phyloP scores from a whole-genome alignment of 2,797 vertebrate genomes.

The Mastacembelus armatus region DNA sequence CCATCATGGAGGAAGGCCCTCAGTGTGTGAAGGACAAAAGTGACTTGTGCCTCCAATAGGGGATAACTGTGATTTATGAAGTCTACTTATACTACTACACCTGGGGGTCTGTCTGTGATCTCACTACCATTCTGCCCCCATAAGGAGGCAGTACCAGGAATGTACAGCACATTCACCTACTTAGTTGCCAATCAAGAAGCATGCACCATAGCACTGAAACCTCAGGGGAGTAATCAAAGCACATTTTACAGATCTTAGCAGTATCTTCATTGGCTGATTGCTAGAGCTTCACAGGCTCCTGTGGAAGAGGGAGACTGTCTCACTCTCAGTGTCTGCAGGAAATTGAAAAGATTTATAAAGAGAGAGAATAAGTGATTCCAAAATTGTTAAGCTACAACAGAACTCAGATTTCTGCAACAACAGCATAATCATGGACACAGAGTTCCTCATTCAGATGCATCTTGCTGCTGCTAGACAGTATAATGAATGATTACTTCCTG shows the following conservation, averaged over 20 bases:
- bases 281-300: constrained; percentile 26
- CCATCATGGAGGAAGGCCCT: constrained; percentile 69
- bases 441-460: constrained; percentile 2
- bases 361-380: constrained; percentile 24
- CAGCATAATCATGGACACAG: constrained; percentile 3
- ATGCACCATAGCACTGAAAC: constrained; percentile 8
- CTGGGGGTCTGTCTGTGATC: constrained; percentile 57
- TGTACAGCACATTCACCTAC: constrained; percentile 27
- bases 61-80: constrained; percentile 83
- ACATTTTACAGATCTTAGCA: constrained; percentile 42
- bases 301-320: constrained; percentile 37
- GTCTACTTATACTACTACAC: constrained; percentile 66
- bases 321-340: constrained; percentile 23
- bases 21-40: constrained; percentile 82
- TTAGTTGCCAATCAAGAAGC: constrained; percentile 5
- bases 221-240: constrained; percentile 18
- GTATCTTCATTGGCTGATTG: constrained; percentile 38
- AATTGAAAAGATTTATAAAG: constrained; percentile 36
- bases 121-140: constrained; percentile 37
- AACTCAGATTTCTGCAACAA: constrained; percentile 1
- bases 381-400: constrained; percentile 21
- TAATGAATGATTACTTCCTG: constrained; percentile 6
- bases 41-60: constrained; percentile 71
- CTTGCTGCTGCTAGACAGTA: background rate
- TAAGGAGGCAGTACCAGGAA: constrained; percentile 47